Evolutionary conservation across 1,140 invertebrate species (phyloP).

Genomic region (Phthorimaea operculella): DNA sequence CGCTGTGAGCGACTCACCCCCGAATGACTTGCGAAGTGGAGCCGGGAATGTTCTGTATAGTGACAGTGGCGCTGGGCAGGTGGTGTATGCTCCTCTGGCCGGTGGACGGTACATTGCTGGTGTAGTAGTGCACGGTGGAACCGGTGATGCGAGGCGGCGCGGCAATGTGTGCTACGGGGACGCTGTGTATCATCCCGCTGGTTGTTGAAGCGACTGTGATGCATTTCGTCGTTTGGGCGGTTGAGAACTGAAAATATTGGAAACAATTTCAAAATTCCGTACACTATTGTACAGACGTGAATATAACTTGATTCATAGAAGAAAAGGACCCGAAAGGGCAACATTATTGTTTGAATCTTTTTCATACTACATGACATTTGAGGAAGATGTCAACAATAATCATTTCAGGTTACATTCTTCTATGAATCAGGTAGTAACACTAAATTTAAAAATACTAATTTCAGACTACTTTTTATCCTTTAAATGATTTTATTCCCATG

Average conservation of each 20-base stretch:
- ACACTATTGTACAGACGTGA: too few species aligned
- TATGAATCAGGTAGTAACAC: too few species aligned
- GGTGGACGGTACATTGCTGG: slow-evolving; percentile 15
- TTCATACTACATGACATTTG: too few species aligned
- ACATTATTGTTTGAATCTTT: too few species aligned
- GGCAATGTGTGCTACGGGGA: slow-evolving; percentile 50
- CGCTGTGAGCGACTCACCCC: too few species aligned
- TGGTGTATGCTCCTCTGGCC: slow-evolving; percentile 35
- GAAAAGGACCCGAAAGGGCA: too few species aligned
- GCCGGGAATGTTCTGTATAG: slow-evolving; percentile 51
- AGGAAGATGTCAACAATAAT: too few species aligned
- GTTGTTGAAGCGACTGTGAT: slow-evolving; percentile 59
- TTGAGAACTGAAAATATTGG: slow-evolving; percentile 33
- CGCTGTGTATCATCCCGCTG: slow-evolving; percentile 55
- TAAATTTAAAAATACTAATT: too few species aligned
- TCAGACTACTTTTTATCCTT: too few species aligned
- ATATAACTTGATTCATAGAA: too few species aligned
- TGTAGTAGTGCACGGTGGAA: slow-evolving; percentile 55
- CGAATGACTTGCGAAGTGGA: slow-evolving; percentile 53
- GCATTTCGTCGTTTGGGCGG: slow-evolving; percentile 44
- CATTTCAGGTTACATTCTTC: too few species aligned
- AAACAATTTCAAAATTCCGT: not conserved
- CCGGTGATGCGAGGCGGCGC: slow-evolving; percentile 42
- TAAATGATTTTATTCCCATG: too few species aligned
- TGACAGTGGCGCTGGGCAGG: slow-evolving; percentile 47